phyloP scores from a whole-genome alignment of 2,113 vertebrate species.

The Isichthys henryi region DNA sequence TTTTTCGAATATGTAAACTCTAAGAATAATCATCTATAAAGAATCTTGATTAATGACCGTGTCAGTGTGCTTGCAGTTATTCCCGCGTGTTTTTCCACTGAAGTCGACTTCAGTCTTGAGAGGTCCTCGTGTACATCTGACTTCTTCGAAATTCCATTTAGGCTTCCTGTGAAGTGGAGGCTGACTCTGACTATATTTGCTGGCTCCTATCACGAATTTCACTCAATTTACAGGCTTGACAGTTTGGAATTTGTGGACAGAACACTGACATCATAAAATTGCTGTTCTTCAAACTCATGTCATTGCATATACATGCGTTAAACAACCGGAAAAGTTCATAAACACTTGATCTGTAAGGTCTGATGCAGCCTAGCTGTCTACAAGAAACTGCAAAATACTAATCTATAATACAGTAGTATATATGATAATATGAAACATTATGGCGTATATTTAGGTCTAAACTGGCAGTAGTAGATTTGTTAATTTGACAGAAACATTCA shows the following conservation, averaged over 20 bases:
- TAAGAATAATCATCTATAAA: background rate
- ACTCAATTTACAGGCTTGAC: background rate
- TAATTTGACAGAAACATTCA: background rate
- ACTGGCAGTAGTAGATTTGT: background rate
- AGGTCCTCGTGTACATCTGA: background rate
- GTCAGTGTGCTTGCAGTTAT: background rate
- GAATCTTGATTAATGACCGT: background rate
- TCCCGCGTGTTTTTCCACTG: background rate
- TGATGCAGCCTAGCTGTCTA: background rate
- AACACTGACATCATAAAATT: background rate
- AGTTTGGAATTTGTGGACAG: background rate
- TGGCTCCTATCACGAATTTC: background rate
- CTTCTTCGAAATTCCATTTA: background rate
- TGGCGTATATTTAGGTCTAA: background rate
- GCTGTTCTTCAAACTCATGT: background rate
- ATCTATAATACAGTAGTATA: background rate
- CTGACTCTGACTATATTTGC: background rate
- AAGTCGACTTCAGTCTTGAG: background rate
- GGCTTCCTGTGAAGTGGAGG: background rate
- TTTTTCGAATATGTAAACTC: background rate
- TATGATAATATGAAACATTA: background rate
- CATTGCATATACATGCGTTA: background rate
- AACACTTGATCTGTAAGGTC: background rate
- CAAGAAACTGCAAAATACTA: background rate
- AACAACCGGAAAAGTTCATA: background rate